Evolutionary conservation across 2,888 invertebrate species (phyloP).

Genomic region (Drosophila macrospina): DNA sequence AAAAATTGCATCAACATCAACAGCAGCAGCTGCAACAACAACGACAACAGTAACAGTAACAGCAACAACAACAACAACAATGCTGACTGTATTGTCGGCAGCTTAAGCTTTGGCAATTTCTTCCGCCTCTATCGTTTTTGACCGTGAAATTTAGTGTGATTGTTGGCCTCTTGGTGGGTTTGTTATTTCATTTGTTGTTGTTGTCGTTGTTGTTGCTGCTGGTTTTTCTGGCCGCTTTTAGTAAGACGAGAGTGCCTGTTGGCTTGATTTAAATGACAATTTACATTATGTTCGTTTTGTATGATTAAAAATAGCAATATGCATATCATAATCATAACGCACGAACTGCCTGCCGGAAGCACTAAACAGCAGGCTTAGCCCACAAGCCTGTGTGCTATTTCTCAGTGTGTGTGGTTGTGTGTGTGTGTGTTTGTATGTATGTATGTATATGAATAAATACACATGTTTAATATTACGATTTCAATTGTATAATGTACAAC

Average conservation of each 20-base stretch:
- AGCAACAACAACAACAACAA: constrained; percentile 24
- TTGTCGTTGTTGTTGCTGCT: constrained; percentile 32
- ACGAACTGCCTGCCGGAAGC: constrained; percentile 69
- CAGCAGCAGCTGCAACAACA: constrained; percentile 7
- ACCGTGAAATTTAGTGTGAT: constrained; percentile 70
- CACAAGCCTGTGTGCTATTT: constrained; percentile 47
- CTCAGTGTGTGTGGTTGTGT: background rate
- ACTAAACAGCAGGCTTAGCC: constrained; percentile 48
- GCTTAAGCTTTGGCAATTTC: constrained; percentile 67
- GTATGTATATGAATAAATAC: too few relatives aligned
- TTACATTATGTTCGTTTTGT: constrained; percentile 56
- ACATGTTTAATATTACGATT: constrained; percentile 24
- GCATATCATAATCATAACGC: constrained; percentile 63
- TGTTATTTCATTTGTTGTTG: constrained; percentile 29
- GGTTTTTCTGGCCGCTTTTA: constrained; percentile 35
- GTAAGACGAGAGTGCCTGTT: constrained; percentile 37
- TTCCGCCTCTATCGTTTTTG: constrained; percentile 73
- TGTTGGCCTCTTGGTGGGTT: constrained; percentile 50
- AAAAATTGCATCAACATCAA: constrained; percentile 31
- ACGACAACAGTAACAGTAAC: constrained; percentile 14
- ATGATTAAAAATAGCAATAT: constrained; percentile 57
- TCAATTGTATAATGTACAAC: constrained; percentile 29
- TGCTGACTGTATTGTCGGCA: constrained; percentile 29
- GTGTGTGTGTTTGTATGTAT: background rate
- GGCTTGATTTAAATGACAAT: constrained; percentile 75